These are phyloP conservation scores for Oryzaephilus surinamensis DNA, from an alignment of 1,140 invertebrate genomes.

Conservation along the genomic window DNA sequence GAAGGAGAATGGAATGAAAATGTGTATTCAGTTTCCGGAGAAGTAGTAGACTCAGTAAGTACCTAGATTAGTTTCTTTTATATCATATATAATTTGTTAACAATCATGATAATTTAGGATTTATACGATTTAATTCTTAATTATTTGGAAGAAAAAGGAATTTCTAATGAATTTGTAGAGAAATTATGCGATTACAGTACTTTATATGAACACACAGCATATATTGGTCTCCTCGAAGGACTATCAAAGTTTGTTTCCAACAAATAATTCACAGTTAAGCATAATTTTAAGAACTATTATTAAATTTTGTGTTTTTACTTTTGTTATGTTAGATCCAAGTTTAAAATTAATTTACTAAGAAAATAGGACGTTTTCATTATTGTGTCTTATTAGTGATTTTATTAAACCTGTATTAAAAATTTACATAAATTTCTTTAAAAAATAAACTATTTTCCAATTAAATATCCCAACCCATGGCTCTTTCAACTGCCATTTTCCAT, in stretches of 20 bases:
- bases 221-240: slow-evolving; percentile 74
- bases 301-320: no score
- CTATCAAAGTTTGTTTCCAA: slow-evolving; percentile 73
- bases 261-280: slow-evolving; percentile 48
- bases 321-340: no score
- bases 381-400: no score
- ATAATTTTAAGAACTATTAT: no score
- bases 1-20: slow-evolving; percentile 75
- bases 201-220: slow-evolving; percentile 78
- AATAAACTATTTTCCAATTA: no score
- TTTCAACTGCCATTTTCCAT: slow-evolving; percentile 88
- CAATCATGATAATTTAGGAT: slow-evolving; percentile 66
- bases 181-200: slow-evolving; percentile 80
- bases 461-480: slow-evolving; percentile 70
- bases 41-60: slow-evolving; percentile 79
- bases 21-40: slow-evolving; percentile 76
- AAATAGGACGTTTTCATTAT: no score
- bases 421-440: no score
- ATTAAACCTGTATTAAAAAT: no score
- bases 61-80: not conserved
- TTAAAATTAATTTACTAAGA: no score
- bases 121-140: slow-evolving; percentile 91
- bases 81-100: not conserved
- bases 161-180: slow-evolving; percentile 83
- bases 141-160: slow-evolving; percentile 82